These are phyloP conservation scores for Stylophora pistillata DNA, from an alignment of 64 coral and sea anemone genomes.

Conservation along the genomic window DNA sequence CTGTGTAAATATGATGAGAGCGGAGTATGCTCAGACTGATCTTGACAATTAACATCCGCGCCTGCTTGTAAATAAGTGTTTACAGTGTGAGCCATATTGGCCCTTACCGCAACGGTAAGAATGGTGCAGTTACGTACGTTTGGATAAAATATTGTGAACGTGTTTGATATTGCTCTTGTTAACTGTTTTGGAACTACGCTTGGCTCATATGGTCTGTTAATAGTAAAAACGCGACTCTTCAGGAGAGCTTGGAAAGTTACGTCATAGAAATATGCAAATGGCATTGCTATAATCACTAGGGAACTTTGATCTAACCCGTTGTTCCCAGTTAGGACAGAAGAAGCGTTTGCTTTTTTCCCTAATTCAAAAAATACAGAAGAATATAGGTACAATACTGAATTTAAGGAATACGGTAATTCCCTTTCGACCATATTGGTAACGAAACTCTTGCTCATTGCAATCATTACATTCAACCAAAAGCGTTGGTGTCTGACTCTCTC, in stretches of 20 bases:
- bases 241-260: no score
- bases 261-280: no score
- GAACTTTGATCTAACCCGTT: no score
- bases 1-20: slow-evolving; percentile 23
- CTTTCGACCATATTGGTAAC: no score
- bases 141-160: not conserved
- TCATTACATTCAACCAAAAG: not conserved
- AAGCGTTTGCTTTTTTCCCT: no score
- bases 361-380: no score
- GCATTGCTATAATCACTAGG: no score
- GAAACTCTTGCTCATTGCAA: not conserved
- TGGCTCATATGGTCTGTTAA: not conserved
- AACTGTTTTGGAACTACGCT: not conserved
- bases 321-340: no score
- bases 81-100: not conserved
- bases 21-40: not conserved
- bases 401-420: no score
- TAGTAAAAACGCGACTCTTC: no score
- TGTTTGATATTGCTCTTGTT: not conserved
- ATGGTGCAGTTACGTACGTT: not conserved
- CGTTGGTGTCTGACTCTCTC: no score
- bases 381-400: no score
- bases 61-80: slow-evolving; percentile 21
- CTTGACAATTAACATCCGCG: slow-evolving; percentile 17
- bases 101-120: not conserved